A percentile compares a stretch with the other conserved stretches of the same genome.
phyloP scores from a whole-genome alignment of 2,888 invertebrate species.

The Melieria omissa region DNA sequence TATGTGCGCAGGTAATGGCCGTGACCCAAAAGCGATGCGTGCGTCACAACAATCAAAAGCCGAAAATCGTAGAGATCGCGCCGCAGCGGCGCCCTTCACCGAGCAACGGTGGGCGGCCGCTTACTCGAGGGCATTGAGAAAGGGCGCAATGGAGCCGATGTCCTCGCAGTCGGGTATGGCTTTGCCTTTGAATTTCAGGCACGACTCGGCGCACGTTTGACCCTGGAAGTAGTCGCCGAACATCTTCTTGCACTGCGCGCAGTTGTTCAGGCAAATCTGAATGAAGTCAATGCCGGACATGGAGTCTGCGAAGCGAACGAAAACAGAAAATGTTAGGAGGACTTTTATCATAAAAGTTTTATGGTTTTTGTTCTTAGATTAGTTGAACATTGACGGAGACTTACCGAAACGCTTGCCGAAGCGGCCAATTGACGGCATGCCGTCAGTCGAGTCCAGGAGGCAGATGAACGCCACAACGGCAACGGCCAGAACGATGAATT shows the following conservation, averaged over 20 bases:
- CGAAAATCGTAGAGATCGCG: not conserved
- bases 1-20: not conserved
- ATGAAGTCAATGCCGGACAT: conserved; percentile 69
- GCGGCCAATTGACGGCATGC: conserved; percentile 60
- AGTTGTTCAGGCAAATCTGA: conserved; percentile 84
- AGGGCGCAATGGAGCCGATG: conserved; percentile 81
- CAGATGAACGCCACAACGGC: conserved; percentile 48
- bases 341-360: not conserved
- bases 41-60: conserved; percentile 3
- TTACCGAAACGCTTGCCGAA: conserved; percentile 65
- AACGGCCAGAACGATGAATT: conserved; percentile 46
- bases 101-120: conserved; percentile 6
- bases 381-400: conserved; percentile 21
- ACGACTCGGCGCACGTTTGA: conserved; percentile 85
- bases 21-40: conserved; percentile 14
- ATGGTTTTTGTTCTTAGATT: too few relatives aligned
- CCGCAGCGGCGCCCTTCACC: not conserved
- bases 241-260: conserved; percentile 91
- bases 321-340: not conserved
- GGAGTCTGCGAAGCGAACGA: conserved; percentile 46
- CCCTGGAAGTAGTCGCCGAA: conserved; percentile 88
- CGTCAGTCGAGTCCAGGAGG: conserved; percentile 48
- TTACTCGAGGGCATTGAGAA: conserved; percentile 74
- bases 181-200: conserved; percentile 84
- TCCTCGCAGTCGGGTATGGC: conserved; percentile 88